Evolutionary conservation across 2,797 vertebrate species (phyloP).

Genomic region (Sebastes glaucus): DNA sequence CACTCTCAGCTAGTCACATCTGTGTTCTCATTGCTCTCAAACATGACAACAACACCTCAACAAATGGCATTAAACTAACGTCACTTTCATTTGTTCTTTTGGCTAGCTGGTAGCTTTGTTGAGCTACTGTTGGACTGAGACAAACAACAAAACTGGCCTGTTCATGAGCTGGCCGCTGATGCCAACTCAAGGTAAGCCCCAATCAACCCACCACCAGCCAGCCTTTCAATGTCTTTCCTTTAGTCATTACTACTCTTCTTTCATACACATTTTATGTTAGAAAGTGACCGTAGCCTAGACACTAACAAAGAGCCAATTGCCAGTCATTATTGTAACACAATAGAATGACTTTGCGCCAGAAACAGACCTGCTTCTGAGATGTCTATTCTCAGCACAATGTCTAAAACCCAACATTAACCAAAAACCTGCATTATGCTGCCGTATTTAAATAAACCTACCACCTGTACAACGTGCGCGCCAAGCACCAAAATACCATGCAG

Average conservation of each 20-base stretch:
- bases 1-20: not conserved
- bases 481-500: not conserved
- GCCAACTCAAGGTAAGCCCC: not conserved
- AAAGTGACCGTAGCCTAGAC: not conserved
- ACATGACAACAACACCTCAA: not conserved
- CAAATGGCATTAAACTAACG: not conserved
- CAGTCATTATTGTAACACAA: not conserved
- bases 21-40: not conserved
- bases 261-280: not conserved
- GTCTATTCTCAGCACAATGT: not conserved
- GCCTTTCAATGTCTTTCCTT: not conserved
- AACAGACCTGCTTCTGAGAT: not conserved
- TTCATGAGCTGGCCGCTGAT: not conserved
- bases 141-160: not conserved
- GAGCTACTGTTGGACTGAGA: not conserved
- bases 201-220: not conserved
- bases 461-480: not conserved
- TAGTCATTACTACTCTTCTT: not conserved
- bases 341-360: not conserved
- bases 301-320: not conserved
- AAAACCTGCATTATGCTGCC: not conserved
- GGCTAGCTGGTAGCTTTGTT: not conserved
- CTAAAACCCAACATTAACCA: not conserved
- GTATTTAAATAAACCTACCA: not conserved
- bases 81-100: not conserved